phyloP scores from a whole-genome alignment of 1,140 invertebrate species.

The Ericerus pela region DNA sequence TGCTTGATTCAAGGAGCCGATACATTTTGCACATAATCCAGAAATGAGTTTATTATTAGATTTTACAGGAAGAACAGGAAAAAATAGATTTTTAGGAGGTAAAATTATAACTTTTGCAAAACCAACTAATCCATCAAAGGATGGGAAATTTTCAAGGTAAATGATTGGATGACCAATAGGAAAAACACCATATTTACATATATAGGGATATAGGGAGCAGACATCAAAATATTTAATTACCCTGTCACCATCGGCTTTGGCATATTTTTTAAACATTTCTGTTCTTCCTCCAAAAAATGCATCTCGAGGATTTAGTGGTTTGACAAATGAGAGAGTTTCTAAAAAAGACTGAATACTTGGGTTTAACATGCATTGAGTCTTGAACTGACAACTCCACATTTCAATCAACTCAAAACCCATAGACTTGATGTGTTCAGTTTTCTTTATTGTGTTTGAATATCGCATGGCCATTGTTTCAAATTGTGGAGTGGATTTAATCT shows the following conservation, averaged over 20 bases:
- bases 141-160: neutral
- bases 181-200: neutral
- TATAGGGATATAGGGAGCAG: neutral
- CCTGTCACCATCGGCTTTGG: neutral
- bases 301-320: neutral
- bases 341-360: neutral
- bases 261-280: neutral
- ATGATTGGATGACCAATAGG: neutral
- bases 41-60: constrained; percentile 27
- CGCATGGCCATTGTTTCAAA: neutral
- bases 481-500: neutral
- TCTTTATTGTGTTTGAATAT: neutral
- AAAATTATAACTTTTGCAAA: constrained; percentile 26
- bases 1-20: constrained; percentile 7
- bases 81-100: constrained; percentile 26
- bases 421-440: neutral
- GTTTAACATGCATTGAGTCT: neutral
- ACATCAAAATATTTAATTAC: neutral
- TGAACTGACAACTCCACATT: neutral
- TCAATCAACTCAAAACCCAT: neutral
- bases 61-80: constrained; percentile 25
- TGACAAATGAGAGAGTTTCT: neutral
- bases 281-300: constrained; percentile 10
- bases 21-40: constrained; percentile 25
- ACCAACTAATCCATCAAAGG: constrained; percentile 2